Base-by-base conservation (phyloP, 2,113 vertebrate genomes). In the Cairina moschata region DNA sequence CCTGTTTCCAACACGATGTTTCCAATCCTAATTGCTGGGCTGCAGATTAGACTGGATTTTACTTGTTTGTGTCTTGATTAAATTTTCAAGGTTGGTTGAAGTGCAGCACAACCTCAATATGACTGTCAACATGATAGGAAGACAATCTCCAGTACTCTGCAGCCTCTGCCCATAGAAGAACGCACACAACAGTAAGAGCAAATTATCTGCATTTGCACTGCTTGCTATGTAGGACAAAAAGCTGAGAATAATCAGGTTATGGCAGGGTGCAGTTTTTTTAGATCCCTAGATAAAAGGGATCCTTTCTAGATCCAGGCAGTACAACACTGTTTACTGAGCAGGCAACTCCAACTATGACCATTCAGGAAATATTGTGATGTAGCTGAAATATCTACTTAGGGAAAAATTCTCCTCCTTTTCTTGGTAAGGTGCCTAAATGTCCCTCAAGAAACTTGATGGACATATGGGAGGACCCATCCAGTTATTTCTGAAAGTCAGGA, bases 391-490 rank as follows among this genome's bases (percentile, higher is more conserved):
- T 4, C 18, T 40, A 32, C 58, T 59, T 50, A n/a, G 29, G 26
- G 58, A 54, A 79, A 83, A 71, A 59, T 18, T n/a, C n/a, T 28
- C 16, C 31, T 88, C 86, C n/a, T 60, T 17, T 46, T 26, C 63
- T 50, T 34, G 28, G 7, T 75, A 68, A 20, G 3, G 9, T 79
- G 25, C 40, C 32, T 38, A 54, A 69, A 66, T 16, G 17, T 13
- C 81, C 9, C 58, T 58, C 28, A 26, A 73, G 58, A 82, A 92
- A 52, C 25, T 40, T 3, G 28, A 13, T 42, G 26, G 22, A 50
- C 5, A 2, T n/a, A 50, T 1, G 2, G 4, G 17, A 3, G 12
- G 12, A 13, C 38, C 44, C 32, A 66, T 36, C 4, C 23, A 60
- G 26, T 22, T 58, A 2, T 5, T 21, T 80, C 40, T 46, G n/a